Conservation (phyloP, 2,888 invertebrate species). For the Polymixis flavicincta region DNA sequence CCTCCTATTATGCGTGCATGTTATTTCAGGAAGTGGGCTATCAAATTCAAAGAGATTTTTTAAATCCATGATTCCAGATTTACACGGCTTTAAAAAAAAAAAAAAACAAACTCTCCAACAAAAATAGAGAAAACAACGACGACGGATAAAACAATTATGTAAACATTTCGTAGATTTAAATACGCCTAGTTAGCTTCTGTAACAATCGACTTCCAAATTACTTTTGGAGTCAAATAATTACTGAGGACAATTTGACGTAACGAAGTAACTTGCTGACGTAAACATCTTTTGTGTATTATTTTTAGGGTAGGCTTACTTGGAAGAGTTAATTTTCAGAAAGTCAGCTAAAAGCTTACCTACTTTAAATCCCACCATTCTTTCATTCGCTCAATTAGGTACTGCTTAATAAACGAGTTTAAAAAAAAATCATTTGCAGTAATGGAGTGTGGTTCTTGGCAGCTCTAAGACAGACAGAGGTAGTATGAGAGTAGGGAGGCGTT, state of each 20-base stretch:
- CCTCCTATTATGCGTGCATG: no score
- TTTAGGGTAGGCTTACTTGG: neutral
- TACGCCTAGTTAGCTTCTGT: slow-evolving; percentile 21
- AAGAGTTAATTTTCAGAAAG: neutral
- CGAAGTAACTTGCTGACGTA: slow-evolving; percentile 9
- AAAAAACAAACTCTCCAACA: neutral
- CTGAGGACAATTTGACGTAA: neutral
- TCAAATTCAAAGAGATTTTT: no score
- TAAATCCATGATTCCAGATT: no score
- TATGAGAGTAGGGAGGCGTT: no score
- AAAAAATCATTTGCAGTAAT: neutral
- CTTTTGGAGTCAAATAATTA: slow-evolving; percentile 35
- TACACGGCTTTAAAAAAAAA: no score
- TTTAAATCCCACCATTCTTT: neutral
- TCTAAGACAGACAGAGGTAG: no score
- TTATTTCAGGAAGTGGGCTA: no score
- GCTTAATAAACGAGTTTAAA: neutral
- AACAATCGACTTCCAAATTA: slow-evolving; percentile 19
- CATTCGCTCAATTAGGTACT: neutral
- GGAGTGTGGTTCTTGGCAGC: neutral
- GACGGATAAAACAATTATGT: neutral
- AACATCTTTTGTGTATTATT: slow-evolving; percentile 11
- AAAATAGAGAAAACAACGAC: neutral
- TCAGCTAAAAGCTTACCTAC: neutral
- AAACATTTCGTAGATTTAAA: slow-evolving; percentile 27